Conservation (phyloP, 2,113 vertebrate genomes). For the Sterrhoptilus dennistouni region DNA sequence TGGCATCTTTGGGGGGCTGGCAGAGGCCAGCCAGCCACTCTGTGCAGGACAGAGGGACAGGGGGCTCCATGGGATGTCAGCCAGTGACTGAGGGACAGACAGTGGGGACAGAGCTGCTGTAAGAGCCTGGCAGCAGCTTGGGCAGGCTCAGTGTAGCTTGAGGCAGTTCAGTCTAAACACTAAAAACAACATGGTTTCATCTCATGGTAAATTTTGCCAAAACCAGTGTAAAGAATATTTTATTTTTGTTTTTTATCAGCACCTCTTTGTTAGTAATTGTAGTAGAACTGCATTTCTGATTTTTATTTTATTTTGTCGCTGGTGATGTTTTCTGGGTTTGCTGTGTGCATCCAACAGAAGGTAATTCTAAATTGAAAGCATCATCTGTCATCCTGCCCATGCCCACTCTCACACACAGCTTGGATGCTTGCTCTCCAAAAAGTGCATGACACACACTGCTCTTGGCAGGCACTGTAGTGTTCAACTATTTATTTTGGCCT, state of each 20-base stretch:
- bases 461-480: not conserved
- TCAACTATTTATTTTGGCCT: not conserved
- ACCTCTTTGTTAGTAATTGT: not conserved
- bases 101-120: not conserved
- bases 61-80: fast-evolving
- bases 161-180: not conserved
- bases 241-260: not conserved
- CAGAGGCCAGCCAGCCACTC: not conserved
- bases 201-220: not conserved
- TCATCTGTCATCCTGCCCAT: constrained; percentile 13
- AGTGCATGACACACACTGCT: constrained; percentile 10
- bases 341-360: constrained; percentile 55
- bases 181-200: not conserved
- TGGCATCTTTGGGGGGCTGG: not conserved
- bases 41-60: not conserved
- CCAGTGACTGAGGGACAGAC: too few species aligned
- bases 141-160: not conserved
- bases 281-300: constrained; percentile 13
- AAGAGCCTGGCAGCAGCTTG: not conserved
- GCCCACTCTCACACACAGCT: not conserved
- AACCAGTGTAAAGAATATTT: not conserved
- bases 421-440: not conserved
- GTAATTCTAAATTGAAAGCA: constrained; percentile 15
- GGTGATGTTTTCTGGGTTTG: constrained; percentile 28
- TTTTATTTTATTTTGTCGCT: not conserved